A percentile compares a stretch with the other conserved stretches of the same genome.
These are phyloP conservation scores for Typhlomys cinereus DNA, from an alignment of 2,113 vertebrate species.

Conservation along the genomic window DNA sequence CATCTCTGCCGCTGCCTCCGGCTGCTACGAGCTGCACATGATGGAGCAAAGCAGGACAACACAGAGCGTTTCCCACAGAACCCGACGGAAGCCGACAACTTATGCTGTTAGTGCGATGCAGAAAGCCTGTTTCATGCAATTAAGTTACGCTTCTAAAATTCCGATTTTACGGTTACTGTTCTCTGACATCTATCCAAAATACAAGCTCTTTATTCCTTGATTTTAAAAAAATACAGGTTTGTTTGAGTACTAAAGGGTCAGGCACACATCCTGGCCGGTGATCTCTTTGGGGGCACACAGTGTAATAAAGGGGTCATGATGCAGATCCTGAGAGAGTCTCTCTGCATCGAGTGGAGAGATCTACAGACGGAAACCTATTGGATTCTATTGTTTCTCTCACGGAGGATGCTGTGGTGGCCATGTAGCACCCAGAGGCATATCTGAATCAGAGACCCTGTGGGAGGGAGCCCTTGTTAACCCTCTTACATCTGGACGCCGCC, in stretches of 20 bases:
- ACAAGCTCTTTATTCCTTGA: not conserved
- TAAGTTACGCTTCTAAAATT: not conserved
- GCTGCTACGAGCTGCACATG: too few relatives aligned
- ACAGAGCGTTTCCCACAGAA: not conserved
- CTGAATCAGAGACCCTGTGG: not conserved
- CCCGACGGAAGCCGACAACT: not conserved
- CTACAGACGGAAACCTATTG: not conserved
- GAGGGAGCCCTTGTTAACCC: not conserved
- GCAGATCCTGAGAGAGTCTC: not conserved
- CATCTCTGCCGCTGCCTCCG: too few relatives aligned
- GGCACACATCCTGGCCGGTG: not conserved
- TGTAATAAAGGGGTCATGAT: not conserved
- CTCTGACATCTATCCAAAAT: not conserved
- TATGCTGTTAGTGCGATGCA: not conserved
- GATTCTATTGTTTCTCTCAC: not conserved
- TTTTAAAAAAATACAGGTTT: not conserved
- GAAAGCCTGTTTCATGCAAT: not conserved
- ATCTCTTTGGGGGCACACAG: not conserved
- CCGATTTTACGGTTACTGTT: not conserved
- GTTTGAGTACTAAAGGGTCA: not conserved
- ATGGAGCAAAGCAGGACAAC: not conserved
- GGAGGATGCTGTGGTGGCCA: not conserved
- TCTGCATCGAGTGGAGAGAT: not conserved
- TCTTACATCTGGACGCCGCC: not conserved
- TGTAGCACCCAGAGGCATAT: not conserved